Percentiles rank a stretch among this genome's conserved stretches.
These are phyloP conservation scores for Aphodius sticticus DNA, from an alignment of 2,888 invertebrate species.

Conservation along the genomic window DNA sequence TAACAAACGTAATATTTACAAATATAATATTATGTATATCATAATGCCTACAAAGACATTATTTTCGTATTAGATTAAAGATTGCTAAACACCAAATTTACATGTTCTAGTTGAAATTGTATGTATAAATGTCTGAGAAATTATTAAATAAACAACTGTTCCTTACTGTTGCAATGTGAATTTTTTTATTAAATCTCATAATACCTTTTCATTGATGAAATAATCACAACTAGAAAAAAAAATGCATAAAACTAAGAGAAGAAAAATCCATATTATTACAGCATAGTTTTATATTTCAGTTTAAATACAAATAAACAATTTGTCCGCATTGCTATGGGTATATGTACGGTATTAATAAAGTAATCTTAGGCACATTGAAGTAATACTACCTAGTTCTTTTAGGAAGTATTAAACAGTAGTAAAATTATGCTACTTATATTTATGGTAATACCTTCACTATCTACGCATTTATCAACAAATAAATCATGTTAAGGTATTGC, in stretches of 20 bases:
- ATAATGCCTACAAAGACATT: constrained; percentile 10
- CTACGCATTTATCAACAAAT: constrained; percentile 39
- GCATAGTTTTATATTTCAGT: constrained; percentile 34
- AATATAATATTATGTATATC: constrained; percentile 11
- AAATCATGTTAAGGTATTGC: constrained; percentile 38
- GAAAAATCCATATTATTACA: constrained; percentile 19
- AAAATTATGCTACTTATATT: constrained; percentile 38
- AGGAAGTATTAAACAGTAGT: constrained; percentile 35
- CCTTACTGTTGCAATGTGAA: constrained; percentile 8
- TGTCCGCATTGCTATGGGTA: constrained; percentile 30
- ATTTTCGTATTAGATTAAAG: not conserved
- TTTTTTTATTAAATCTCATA: constrained; percentile 8
- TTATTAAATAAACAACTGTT: not conserved
- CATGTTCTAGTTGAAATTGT: constrained; percentile 6
- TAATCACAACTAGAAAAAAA: not conserved
- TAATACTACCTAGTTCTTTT: constrained; percentile 35
- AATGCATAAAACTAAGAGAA: not conserved
- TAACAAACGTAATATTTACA: not conserved
- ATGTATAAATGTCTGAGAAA: constrained; percentile 12
- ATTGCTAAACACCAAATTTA: constrained; percentile 26
- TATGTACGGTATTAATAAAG: constrained; percentile 35
- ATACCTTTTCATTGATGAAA: not conserved
- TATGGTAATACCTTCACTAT: constrained; percentile 36
- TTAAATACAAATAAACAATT: constrained; percentile 35
- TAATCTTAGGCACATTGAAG: constrained; percentile 40